Evolutionary conservation across 2,113 vertebrate species (phyloP), one percentile per base, ranked within the genome.

Genomic region (Camelus dromedarius): DNA sequence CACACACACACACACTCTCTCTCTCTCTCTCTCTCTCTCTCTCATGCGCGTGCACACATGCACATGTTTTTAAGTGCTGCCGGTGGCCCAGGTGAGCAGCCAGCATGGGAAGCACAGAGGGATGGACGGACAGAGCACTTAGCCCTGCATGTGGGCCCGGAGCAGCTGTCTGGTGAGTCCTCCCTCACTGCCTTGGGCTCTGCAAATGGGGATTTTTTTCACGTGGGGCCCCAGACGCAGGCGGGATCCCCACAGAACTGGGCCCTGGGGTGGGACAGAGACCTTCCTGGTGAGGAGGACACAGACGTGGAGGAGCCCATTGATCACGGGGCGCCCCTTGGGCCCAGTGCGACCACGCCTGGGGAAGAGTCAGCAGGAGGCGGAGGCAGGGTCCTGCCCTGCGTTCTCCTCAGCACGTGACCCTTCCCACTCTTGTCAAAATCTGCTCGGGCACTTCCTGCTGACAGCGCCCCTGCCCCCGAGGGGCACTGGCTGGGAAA

Each of bases 381-480:
- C 0, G 2, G 80, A 80, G 69, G 46, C 91, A 32, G n/a, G 26
- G 15, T 32, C 50, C 12, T 85, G 52, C 52, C 91, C 76, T 52
- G 50, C 10, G 11, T 84, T 92, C 58, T 94, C 93, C 73, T 72
- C 81, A 95, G 85, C 92, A 60, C 16, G 42, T 72, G 91, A 46
- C 67, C 91, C 85, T 91, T 94, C 77, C 67, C 12, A 38, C 54
- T 75, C 70, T 93, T 76, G 86, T 95, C 89, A 93, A 38, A 96
- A 75, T 91, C 96, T 69, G 48, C 16, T 3, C 81, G 85, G 85
- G 52, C 82, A 70, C 86, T 96, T 96, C 89, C 96, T 97, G 93
- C 64, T 83, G 73, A 87, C 77, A 75, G 77, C 52, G 26, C 32
- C 72, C 20, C 56, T 52, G 38, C 73, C 24, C 52, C 50, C 30